Percentiles rank a stretch among this genome's conserved stretches.
These are phyloP conservation scores for Schizopygopsis malacanthus DNA, from an alignment of 2,797 vertebrate species.

Conservation along the genomic window DNA sequence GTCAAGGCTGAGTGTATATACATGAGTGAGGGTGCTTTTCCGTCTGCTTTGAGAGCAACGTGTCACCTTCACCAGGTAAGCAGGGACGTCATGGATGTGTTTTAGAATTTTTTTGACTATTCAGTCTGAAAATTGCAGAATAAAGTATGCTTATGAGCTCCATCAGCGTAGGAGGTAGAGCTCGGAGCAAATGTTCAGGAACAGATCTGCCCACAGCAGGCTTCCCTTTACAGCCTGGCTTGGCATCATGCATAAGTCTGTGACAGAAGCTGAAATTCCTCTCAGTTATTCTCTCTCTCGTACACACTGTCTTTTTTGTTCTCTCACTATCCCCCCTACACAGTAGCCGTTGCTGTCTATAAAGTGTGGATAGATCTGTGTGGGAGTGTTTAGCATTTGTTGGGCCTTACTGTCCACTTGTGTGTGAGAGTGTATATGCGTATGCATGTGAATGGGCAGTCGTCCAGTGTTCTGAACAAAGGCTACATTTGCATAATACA, in stretches of 20 bases:
- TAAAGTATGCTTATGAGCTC: constrained; percentile 46
- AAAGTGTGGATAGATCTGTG: constrained; percentile 38
- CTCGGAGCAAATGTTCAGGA: constrained; percentile 59
- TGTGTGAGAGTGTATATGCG: constrained; percentile 1
- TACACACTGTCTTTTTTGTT: constrained; percentile 34
- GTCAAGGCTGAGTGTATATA: constrained; percentile 52
- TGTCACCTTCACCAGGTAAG: constrained; percentile 44
- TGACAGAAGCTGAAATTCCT: constrained; percentile 53
- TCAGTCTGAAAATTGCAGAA: constrained; percentile 20
- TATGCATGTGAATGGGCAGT: constrained; percentile 50
- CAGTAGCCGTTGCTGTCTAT: constrained; percentile 51
- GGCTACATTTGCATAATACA: constrained; percentile 55
- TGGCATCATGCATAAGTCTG: constrained; percentile 50
- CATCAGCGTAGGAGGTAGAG: constrained; percentile 51
- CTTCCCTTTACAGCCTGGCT: constrained; percentile 47
- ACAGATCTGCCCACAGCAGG: constrained; percentile 62
- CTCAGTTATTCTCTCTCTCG: constrained; percentile 16
- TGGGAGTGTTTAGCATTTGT: constrained; percentile 54
- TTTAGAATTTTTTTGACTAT: background rate
- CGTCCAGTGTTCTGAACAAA: constrained; percentile 47
- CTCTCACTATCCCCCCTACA: constrained; percentile 36
- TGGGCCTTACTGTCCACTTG: constrained; percentile 55
- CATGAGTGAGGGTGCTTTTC: constrained; percentile 39
- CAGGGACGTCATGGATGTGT: constrained; percentile 1
- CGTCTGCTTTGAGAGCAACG: constrained; percentile 35